Base-by-base conservation (phyloP, 2,113 vertebrate species). In the Mus spicilegus region DNA sequence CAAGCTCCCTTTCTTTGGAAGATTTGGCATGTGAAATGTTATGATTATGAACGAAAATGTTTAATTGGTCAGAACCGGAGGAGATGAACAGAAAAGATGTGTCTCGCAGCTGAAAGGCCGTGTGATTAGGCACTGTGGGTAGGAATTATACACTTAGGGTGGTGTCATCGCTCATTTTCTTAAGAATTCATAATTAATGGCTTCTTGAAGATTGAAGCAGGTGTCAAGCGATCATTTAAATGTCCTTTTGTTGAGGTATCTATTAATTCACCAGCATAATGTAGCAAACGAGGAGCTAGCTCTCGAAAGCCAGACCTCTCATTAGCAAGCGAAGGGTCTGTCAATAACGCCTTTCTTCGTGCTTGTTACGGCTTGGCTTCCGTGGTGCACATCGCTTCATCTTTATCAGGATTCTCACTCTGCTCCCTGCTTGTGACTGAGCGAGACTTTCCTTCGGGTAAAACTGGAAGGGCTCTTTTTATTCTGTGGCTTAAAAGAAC, bases 51-150 rank as follows among this genome's bases (percentile, higher is more conserved):
- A 97, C 96, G 96, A 84, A 97, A 97, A 90, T 69, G 96, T 97
- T 96, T 97, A 97, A 97, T 97, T 98, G 97, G 96, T 96, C 95
- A 96, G 96, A 96, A 96, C 89, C 77, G 67, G 96, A n/a, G 65
- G 80, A 96, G 95, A 96, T 89, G 97, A 96, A 91, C 91, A 93
- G 95, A 61, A 75, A 87, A 87, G 84, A 78, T 92, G 91, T 67
- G 13, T 94, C 95, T 91, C 93, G 75, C 95, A 89, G 95, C 96
- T 97, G 96, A 96, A 92, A 95, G 96, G 96, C 96, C 80, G 2
- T 70, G 7, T 92, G 95, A 97, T 97, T 92, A 96, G 97, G 93
- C 94, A 67, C 49, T 84, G 72, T 54, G 92, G 93, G 90, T 94
- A 96, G 51, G 93, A 96, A 97, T 97, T 97, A 97, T 49, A 76